Conservation (phyloP, 2,888 invertebrate species). For the Pilophorus perplexus region DNA sequence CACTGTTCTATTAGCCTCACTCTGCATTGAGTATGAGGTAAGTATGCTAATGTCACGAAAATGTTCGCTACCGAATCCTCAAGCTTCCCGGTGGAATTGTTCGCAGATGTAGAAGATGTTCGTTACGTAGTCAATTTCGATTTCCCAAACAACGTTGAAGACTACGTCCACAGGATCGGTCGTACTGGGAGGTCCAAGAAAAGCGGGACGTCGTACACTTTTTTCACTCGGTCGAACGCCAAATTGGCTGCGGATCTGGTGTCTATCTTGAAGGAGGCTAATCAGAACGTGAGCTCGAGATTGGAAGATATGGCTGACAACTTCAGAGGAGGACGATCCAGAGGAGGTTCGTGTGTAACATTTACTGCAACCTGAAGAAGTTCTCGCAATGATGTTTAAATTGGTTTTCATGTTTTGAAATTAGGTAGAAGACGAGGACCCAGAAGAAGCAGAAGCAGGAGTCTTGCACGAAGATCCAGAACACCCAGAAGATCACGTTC, state of each 20-base stretch:
- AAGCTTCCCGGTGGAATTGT: too few species aligned
- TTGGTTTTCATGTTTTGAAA: too few species aligned
- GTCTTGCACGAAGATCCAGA: constrained; percentile 7
- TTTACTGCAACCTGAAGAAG: background rate
- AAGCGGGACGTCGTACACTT: constrained; percentile 83
- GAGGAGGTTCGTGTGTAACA: constrained; percentile 3
- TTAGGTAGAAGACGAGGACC: constrained; percentile 1
- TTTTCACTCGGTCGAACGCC: constrained; percentile 87
- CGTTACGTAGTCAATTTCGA: constrained; percentile 73
- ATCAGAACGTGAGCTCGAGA: constrained; percentile 90
- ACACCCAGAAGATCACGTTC: constrained; percentile 10
- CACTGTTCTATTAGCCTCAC: too few species aligned
- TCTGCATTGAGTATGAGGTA: too few species aligned
- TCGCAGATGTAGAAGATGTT: constrained; percentile 69
- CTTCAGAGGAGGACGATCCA: constrained; percentile 47
- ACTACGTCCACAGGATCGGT: constrained; percentile 71
- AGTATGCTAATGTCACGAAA: too few species aligned
- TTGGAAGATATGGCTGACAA: constrained; percentile 50
- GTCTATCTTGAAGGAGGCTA: constrained; percentile 88
- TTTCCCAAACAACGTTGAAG: constrained; percentile 68
- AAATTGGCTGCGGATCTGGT: constrained; percentile 90
- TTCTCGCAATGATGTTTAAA: too few species aligned
- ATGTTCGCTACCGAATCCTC: too few species aligned
- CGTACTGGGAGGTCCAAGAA: constrained; percentile 65
- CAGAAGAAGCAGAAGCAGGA: background rate